Base-by-base conservation (phyloP, 1,140 invertebrate species). In the Aphelenchoides fujianensis region DNA sequence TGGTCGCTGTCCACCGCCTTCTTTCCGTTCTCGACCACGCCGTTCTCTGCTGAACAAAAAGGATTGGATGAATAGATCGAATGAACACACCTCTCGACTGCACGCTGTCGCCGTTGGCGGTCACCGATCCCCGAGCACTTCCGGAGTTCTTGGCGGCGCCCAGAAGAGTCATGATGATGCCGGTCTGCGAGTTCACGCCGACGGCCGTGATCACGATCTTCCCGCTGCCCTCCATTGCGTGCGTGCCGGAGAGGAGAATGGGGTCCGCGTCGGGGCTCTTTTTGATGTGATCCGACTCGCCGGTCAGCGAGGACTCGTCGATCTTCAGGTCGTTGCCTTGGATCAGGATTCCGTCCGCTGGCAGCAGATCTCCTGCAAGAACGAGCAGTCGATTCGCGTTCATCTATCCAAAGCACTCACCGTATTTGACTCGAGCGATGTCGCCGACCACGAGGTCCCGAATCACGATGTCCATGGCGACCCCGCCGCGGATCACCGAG, bases 381-480 rank as follows among this genome's bases (percentile, higher is more conserved):
- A n/a, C 31, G 2, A 1, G 16, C 3, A n/a, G 73, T 71, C 9
- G 2, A 28, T 1, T 27, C 23, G 2, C 27, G 19, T 12, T 70
- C 68, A 73, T 12, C 30, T 2, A 9, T n/a, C 12, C n/a, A 30
- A 19, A 32, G 1, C 3, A 35, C 79, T 70, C 69, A 82, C 80
- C 83, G 66, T 84, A 84, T 79, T 84, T 84, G 9, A 84, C 78
- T 86, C 91, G 94, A 86, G 94, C 97, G 86, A 99, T 95, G 88
- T 99, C 96, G 74, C 96, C 96, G 73, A 98, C 95, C 75, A 98
- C 93, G 83, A 99, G 92, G 78, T 98, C 95, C 35, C 92, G 91
- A 78, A 98, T 95, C 72, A 91, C 90, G 82, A 99, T 91, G 88
- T 98, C 93, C 79, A 91, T 91, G 57, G 95, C 91, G 87, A 96